Conservation (phyloP, 1,140 invertebrate genomes). For the Ephestia elutella region DNA sequence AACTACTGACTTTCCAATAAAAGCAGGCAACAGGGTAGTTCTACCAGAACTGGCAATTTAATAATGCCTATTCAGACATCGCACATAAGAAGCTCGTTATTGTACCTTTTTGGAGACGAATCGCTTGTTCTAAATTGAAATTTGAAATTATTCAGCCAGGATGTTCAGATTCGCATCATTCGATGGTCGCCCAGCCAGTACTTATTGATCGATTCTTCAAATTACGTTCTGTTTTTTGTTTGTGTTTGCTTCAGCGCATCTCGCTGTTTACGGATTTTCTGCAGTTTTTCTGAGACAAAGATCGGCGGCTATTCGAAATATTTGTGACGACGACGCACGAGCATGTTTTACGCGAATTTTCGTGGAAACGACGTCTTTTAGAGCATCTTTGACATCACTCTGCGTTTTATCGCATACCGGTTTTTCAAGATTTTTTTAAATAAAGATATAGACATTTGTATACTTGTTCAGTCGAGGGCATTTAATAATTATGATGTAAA, state of each 20-base stretch:
- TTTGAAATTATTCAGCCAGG: background rate
- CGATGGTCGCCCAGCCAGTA: too few relatives aligned
- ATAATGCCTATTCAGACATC: constrained; percentile 23
- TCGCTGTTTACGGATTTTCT: constrained; percentile 29
- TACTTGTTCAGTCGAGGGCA: background rate
- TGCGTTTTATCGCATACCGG: background rate
- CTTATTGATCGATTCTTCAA: too few relatives aligned
- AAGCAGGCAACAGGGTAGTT: constrained; percentile 10
- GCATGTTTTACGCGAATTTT: constrained; percentile 4
- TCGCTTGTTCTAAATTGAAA: constrained; percentile 11
- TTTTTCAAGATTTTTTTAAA: background rate
- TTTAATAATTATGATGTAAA: background rate
- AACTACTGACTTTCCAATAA: constrained; percentile 11
- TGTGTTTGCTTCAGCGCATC: constrained; percentile 15
- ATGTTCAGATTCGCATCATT: too few relatives aligned
- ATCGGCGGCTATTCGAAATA: constrained; percentile 15
- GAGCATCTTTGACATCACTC: constrained; percentile 1
- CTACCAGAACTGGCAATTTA: constrained; percentile 14
- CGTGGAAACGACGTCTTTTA: background rate
- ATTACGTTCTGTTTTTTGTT: constrained; percentile 23
- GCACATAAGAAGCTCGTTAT: constrained; percentile 8
- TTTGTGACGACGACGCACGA: background rate
- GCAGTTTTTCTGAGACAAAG: constrained; percentile 26
- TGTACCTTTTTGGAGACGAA: constrained; percentile 11
- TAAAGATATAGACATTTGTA: background rate